Evolutionary conservation across 1,140 invertebrate species (phyloP), one percentile per base, ranked within the genome.

Genomic region (Drosophila sproati): DNA sequence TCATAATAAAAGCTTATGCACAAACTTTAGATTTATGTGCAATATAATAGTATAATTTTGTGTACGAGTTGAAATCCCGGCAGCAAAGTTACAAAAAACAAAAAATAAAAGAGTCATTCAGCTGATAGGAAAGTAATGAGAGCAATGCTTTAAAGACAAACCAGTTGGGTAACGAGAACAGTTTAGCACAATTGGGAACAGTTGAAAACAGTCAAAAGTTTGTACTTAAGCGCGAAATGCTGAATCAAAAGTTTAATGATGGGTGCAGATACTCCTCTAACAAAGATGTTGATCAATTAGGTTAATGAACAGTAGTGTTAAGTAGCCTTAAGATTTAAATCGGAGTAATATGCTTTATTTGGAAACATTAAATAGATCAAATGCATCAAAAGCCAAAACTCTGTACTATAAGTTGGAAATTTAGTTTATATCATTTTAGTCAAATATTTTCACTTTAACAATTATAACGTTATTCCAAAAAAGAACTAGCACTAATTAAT

Each of bases 81-180:
- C 50, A 32, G 31, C 7, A 47, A 20, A 20, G 5, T 47, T 47
- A 12, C 43, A 12, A 52, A 54, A 3, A 28, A 6, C 12, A 12
- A 12, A 12, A 12, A 12, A 35, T 20, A 37, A 28, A 43, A 35
- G 39, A 35, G 8, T 55, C 51, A 55, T 45, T 55, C 62, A 28
- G 48, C 2, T n/a, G 28, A 35, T 39, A n/a, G 4, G 7, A 20
- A 28, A 52, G 28, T 35, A 12, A 20, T 12, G 35, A 31, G 35
- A 48, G 56, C 32, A 4, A 62, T n/a, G 41, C 20, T 12, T 39
- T 47, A 50, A 62, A 39, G 60, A n/a, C 29, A 57, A 72, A 72
- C 52, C 61, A 57, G 61, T 66, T 72, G 61, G 4, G 35, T 3
- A n/a, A 20, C 35, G 7, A 20, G 60, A 32, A 41, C 35, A 64